These are phyloP conservation scores for Hydropsyche tenuis DNA, from an alignment of 1,140 invertebrate species.

Conservation along the genomic window DNA sequence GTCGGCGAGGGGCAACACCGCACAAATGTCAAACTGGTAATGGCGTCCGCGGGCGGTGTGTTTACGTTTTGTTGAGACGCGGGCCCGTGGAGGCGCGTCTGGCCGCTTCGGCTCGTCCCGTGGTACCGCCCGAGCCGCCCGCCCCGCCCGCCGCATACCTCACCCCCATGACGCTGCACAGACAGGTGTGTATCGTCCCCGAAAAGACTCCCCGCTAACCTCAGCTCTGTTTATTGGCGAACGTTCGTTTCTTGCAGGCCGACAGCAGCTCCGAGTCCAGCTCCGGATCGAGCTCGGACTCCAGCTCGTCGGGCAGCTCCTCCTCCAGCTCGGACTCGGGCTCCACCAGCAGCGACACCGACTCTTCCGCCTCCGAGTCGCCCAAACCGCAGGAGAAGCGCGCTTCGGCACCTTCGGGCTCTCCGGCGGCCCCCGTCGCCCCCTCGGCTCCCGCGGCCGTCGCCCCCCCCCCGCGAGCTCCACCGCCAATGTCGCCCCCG, in stretches of 20 bases:
- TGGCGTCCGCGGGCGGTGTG: slow-evolving; percentile 49
- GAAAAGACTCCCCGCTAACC: slow-evolving; percentile 44
- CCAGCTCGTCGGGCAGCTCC: slow-evolving; percentile 72
- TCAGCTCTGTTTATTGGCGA: slow-evolving; percentile 44
- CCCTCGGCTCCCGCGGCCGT: slow-evolving; percentile 40
- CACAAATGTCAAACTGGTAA: slow-evolving; percentile 49
- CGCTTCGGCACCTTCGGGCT: slow-evolving; percentile 15
- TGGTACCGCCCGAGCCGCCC: too few species aligned
- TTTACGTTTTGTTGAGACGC: slow-evolving; percentile 40
- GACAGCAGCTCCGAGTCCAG: slow-evolving; percentile 70
- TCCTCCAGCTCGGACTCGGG: slow-evolving; percentile 74
- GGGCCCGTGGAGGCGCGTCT: not conserved
- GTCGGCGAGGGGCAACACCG: slow-evolving; percentile 41
- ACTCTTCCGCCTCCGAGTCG: slow-evolving; percentile 61
- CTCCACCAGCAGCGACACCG: slow-evolving; percentile 70
- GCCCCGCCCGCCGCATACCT: not conserved
- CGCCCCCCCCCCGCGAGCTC: slow-evolving; percentile 54
- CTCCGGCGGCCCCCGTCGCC: not conserved
- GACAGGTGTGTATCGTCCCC: not conserved
- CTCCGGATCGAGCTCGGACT: slow-evolving; percentile 69
- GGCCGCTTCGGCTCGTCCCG: not conserved
- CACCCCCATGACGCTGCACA: slow-evolving; percentile 20
- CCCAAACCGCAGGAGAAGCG: slow-evolving; percentile 49
- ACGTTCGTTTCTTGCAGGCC: slow-evolving; percentile 53
- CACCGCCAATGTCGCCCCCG: slow-evolving; percentile 56